phyloP scores from a whole-genome alignment of 2,888 invertebrate genomes.

The Dicyrtomina minuta region DNA sequence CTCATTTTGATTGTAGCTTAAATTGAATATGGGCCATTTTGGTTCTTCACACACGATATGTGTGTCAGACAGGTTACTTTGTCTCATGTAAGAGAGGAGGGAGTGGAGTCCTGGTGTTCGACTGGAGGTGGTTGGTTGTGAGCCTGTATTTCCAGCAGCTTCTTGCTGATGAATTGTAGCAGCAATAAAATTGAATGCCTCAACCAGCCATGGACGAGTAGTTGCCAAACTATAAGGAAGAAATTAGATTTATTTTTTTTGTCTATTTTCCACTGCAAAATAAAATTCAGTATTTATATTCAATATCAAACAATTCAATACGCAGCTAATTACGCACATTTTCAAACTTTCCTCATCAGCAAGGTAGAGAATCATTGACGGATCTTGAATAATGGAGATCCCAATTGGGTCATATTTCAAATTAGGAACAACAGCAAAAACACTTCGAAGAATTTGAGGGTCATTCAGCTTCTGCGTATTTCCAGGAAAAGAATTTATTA shows the following conservation, averaged over 20 bases:
- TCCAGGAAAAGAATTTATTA: neutral
- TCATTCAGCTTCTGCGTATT: slow-evolving; percentile 57
- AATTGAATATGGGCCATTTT: no score
- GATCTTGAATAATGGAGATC: slow-evolving; percentile 73
- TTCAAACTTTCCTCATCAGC: slow-evolving; percentile 69
- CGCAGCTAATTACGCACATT: slow-evolving; percentile 55
- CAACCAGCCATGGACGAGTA: slow-evolving; percentile 69
- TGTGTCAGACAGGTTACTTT: neutral
- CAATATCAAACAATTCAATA: neutral
- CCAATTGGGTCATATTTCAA: slow-evolving; percentile 71
- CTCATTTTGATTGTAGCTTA: no score
- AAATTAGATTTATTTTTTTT: neutral
- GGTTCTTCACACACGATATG: no score
- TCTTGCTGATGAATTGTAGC: slow-evolving; percentile 9
- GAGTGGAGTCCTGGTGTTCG: slow-evolving; percentile 3
- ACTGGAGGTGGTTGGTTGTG: neutral
- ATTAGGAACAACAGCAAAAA: slow-evolving; percentile 70
- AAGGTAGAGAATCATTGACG: slow-evolving; percentile 71
- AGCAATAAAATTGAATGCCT: slow-evolving; percentile 64
- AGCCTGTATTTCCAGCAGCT: slow-evolving; percentile 2
- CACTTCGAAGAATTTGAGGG: slow-evolving; percentile 65
- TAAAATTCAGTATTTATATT: no score
- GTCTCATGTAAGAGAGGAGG: slow-evolving; percentile 17
- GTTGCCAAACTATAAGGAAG: slow-evolving; percentile 62
- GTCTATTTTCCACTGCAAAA: neutral